Conservation (phyloP, 2,888 invertebrate genomes). For the Agrotis segetum region DNA sequence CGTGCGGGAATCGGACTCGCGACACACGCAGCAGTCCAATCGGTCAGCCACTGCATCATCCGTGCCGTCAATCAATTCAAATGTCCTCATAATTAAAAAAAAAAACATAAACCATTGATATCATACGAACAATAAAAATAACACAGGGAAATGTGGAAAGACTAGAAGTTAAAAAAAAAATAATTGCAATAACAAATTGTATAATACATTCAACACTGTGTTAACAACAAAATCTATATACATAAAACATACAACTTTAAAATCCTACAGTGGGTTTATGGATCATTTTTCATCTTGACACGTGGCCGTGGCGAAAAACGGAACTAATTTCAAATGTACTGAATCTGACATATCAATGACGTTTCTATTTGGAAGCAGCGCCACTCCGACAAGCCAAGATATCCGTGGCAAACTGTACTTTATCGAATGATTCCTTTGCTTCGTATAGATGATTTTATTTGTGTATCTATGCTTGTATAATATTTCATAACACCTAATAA, state of each 20-base stretch:
- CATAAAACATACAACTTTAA: constrained; percentile 7
- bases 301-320: neutral
- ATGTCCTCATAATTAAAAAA: too few relatives aligned
- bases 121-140: too few relatives aligned
- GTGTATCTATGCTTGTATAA: constrained; percentile 94
- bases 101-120: too few relatives aligned
- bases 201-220: constrained; percentile 15
- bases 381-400: neutral
- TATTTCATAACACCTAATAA: constrained; percentile 95
- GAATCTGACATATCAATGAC: neutral
- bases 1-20: too few relatives aligned
- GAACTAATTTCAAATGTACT: constrained; percentile 21
- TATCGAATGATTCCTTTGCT: constrained; percentile 90
- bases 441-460: constrained; percentile 93
- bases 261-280: neutral
- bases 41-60: too few relatives aligned
- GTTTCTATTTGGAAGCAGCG: neutral
- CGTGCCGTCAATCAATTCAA: too few relatives aligned
- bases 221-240: constrained; percentile 29
- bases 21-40: too few relatives aligned
- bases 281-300: neutral
- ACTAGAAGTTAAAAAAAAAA: too few relatives aligned
- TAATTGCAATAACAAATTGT: constrained; percentile 18
- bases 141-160: too few relatives aligned
- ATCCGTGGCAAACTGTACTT: constrained; percentile 23